Evolutionary conservation across 1,140 invertebrate genomes (phyloP), one percentile per base, ranked within the genome.

Genomic region (Lepidurus apus): DNA sequence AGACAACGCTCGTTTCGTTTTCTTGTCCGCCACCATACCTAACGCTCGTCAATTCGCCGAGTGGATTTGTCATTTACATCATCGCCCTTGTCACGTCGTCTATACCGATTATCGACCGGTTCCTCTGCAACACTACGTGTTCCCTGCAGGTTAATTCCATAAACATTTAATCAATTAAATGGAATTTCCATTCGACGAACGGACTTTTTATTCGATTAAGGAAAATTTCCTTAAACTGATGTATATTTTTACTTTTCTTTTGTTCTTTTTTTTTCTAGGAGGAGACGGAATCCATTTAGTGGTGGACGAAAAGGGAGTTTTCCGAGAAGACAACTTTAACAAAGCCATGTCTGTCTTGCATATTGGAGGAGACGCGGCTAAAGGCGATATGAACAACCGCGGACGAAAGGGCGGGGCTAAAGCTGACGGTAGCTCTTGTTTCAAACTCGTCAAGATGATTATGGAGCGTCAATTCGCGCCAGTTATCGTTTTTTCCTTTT

Each of bases 401-500:
- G 91, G 90, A 42, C 84, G 89, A 80, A 89, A 87, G 77, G 89
- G 85, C 65, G 89, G 88, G 43, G 88, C 90, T 80, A 87, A 89
- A 74, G 90, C 90, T 42, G 87, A 91, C 83, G 83, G 82, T 79
- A 91, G 93, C 0, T 96, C 96, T 82, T 98, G 97, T 81, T 97
- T 96, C 82, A 99, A 98, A 87, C 96, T 99, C 78, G 93, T 99
- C 6, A 97, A 98, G 86, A 98, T 99, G 93, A 96, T 99, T 42
- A 98, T 98, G 94, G 97, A 99, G 84, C 87, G 95, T 74, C 95
- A 96, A 84, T 96, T 99, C 86, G 95, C 97, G 0, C 98, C 98
- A 0, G 96, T 98, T 21, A 99, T 99, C 82, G 95, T 98, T 77
- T 99, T 99, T 86, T 98, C 96, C 84, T 99, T 99, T 85, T 98